phyloP scores from a whole-genome alignment of 2,113 vertebrate species.

The Rhinopomastus cyanomelas region DNA sequence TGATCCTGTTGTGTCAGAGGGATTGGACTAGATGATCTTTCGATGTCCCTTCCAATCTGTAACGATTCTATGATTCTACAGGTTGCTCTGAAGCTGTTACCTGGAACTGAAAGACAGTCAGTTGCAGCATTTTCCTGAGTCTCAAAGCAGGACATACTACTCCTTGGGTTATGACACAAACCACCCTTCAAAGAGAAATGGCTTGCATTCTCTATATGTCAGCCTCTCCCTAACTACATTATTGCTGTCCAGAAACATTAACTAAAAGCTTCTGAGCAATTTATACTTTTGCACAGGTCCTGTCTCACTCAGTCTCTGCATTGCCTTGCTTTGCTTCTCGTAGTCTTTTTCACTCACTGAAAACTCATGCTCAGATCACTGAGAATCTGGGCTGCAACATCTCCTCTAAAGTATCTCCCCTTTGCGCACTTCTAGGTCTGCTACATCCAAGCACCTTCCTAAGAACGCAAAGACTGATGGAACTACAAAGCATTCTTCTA shows the following conservation, averaged over 20 bases:
- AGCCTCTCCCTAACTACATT: neutral
- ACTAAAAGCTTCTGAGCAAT: neutral
- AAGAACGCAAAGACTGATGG: neutral
- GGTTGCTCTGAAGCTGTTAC: neutral
- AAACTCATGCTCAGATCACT: neutral
- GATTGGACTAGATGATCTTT: too few species aligned
- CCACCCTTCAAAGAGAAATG: neutral
- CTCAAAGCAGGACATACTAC: neutral
- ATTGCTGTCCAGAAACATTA: neutral
- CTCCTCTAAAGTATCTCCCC: neutral
- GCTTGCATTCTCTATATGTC: neutral
- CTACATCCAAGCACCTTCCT: neutral
- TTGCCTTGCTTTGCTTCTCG: neutral
- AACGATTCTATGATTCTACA: too few species aligned
- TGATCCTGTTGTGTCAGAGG: too few species aligned
- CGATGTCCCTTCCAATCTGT: too few species aligned
- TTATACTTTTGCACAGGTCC: neutral
- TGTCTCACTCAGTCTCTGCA: neutral
- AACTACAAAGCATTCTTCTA: neutral
- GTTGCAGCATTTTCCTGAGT: neutral
- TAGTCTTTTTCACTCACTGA: neutral
- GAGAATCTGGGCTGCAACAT: neutral
- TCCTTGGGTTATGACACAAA: neutral
- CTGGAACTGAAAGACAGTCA: neutral
- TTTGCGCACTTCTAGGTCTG: too few species aligned